Evolutionary conservation across 2,113 vertebrate genomes (phyloP).

Genomic region (Thamnophis sirtalis): DNA sequence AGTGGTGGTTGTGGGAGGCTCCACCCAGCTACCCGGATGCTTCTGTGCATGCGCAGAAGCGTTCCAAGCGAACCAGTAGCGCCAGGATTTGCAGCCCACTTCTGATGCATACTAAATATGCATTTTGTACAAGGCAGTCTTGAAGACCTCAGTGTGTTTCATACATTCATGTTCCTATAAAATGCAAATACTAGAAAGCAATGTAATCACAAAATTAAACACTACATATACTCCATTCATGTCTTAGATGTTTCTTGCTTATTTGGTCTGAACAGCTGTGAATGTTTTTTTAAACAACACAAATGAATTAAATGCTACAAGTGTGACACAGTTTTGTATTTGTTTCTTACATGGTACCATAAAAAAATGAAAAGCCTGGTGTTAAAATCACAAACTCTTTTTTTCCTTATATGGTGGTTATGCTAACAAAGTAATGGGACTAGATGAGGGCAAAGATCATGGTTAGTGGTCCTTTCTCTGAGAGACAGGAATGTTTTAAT

Average conservation of each 20-base stretch:
- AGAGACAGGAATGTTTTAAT: conserved; percentile 51
- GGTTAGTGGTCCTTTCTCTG: conserved; percentile 29
- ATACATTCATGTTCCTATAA: not conserved
- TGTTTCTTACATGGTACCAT: conserved; percentile 47
- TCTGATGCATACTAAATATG: not conserved
- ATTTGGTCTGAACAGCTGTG: conserved; percentile 17
- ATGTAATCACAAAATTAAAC: not conserved
- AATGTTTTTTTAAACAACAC: conserved; percentile 10
- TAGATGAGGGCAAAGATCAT: conserved; percentile 21
- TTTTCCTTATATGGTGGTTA: conserved; percentile 66
- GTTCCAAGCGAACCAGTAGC: too few species aligned
- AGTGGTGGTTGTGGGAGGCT: too few species aligned
- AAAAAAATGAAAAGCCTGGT: conserved; percentile 45
- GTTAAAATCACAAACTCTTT: conserved; percentile 26
- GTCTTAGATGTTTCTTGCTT: not conserved
- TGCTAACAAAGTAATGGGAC: conserved; percentile 35
- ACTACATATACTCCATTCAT: not conserved
- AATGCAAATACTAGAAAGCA: not conserved
- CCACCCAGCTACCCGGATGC: too few species aligned
- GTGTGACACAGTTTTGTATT: conserved; percentile 40
- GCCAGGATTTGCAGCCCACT: too few species aligned
- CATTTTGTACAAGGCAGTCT: not conserved
- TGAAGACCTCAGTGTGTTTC: not conserved
- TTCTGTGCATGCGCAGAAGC: too few species aligned
- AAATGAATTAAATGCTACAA: conserved; percentile 25